Conservation (phyloP, 2,888 invertebrate genomes). For the Liodrosophila aerea region DNA sequence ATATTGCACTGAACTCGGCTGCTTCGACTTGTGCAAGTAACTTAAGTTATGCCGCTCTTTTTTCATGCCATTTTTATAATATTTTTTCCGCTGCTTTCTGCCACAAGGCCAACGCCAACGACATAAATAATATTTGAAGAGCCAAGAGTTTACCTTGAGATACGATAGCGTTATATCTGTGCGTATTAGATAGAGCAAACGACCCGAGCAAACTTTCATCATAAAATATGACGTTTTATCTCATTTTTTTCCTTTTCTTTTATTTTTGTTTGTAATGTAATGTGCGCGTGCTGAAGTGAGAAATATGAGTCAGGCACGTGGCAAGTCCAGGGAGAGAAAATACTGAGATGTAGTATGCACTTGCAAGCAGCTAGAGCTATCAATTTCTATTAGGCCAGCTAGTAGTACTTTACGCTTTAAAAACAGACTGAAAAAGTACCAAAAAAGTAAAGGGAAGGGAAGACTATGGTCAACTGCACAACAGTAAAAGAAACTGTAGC, state of each 20-base stretch:
- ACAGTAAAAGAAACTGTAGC: conserved; percentile 42
- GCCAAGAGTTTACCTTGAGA: conserved; percentile 45
- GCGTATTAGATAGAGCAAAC: conserved; percentile 29
- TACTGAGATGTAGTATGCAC: no score
- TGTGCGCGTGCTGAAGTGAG: conserved; percentile 69
- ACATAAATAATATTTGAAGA: conserved; percentile 55
- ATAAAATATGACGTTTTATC: conserved; percentile 71
- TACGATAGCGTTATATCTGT: conserved; percentile 30
- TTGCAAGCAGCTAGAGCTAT: conserved; percentile 40
- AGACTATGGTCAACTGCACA: conserved; percentile 18
- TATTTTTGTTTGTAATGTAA: conserved; percentile 25
- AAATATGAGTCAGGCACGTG: conserved; percentile 68
- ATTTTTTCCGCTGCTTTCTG: conserved; percentile 24
- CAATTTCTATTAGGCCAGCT: conserved; percentile 61
- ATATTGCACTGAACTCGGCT: no score
- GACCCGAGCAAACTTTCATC: conserved; percentile 45
- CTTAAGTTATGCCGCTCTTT: no score
- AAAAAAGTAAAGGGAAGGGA: no score
- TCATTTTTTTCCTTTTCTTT: conserved; percentile 38
- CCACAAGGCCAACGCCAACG: conserved; percentile 30
- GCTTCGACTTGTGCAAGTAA: no score
- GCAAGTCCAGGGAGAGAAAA: conserved; percentile 18
- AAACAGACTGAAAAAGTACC: no score
- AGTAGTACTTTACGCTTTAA: no score
- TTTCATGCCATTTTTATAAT: no score